Evolutionary conservation across 1,140 invertebrate species (phyloP), one percentile per base, ranked within the genome.

Genomic region (Diabrotica virgifera): DNA sequence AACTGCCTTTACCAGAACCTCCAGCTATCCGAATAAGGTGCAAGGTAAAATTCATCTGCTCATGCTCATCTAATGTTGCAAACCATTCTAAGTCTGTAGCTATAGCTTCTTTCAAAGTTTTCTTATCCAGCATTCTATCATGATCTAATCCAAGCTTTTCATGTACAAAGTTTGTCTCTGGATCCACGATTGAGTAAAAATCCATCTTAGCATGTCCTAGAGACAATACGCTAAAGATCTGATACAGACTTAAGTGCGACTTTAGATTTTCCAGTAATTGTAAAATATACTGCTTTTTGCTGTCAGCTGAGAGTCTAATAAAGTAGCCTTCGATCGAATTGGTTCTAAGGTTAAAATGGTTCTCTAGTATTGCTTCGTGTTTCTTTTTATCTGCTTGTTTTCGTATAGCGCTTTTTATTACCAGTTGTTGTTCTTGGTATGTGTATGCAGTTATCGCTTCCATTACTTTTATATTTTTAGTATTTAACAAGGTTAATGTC

Each of bases 121-220:
- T 62, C 37, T 54, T 36, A 13, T 37, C 51, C 6, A 62, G n/a
- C 51, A 53, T 54, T 52, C 60, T 62, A 36, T 62, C 24, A 12
- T 62, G 60, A 54, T 62, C 60, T 13, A 53, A 12, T 12, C 53
- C 10, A 37, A 53, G n/a, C 38, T 62, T 62, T 12, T 62, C 60
- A 13, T 62, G 38, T 11, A 40, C 52, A 37, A 62, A 62, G 36
- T 62, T 62, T 7, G 60, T 62, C 54, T 62, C 51, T 12, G 58
- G 58, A 13, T 37, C 38, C 10, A 36, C 59, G 6, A 51, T 2
- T 6, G 14, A 11, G 40, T 60, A 60, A 11, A 60, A n/a, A 5
- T n/a, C 12, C 12, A 52, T 24, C 52, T 60, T 60, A 4, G 59
- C 46, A n/a, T 52, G 40, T 7, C 46, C 46, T 14, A 40, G n/a